Percentiles rank a stretch among this genome's conserved stretches.
phyloP scores from a whole-genome alignment of 2,888 invertebrate species.

The Caenorhabditis panamensis region DNA sequence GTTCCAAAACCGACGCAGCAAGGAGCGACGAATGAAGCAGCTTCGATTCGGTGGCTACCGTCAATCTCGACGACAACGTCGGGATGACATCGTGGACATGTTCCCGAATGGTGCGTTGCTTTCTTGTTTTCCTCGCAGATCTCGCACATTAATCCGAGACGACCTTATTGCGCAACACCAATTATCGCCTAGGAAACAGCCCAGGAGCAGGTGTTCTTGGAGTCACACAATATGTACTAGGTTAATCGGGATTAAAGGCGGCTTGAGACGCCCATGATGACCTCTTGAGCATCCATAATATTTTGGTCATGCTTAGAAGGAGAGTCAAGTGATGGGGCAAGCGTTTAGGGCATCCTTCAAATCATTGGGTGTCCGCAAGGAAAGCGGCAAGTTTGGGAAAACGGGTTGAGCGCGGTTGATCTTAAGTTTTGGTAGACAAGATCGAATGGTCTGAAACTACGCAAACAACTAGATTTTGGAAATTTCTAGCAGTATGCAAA shows the following conservation, averaged over 20 bases:
- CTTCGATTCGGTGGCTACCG: conserved; percentile 85
- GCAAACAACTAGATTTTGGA: no score
- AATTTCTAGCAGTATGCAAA: no score
- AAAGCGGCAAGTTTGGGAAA: no score
- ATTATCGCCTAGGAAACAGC: conserved; percentile 18
- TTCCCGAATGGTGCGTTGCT: conserved; percentile 56
- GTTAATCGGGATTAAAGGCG: conserved; percentile 41
- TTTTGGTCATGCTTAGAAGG: conserved; percentile 27
- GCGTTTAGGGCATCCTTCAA: no score
- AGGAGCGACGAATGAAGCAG: conserved; percentile 97
- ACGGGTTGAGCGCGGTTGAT: no score
- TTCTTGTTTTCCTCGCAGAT: no score
- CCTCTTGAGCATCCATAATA: conserved; percentile 57
- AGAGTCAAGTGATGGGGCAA: no score
- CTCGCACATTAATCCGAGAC: no score
- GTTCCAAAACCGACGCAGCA: conserved; percentile 99
- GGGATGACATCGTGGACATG: conserved; percentile 70
- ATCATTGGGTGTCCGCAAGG: no score
- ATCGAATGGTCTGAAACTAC: no score
- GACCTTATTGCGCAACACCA: conserved; percentile 37
- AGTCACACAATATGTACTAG: conserved; percentile 51
- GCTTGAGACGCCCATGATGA: conserved; percentile 35
- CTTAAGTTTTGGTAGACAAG: no score
- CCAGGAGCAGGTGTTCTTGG: conserved; percentile 37
- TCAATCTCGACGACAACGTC: conserved; percentile 71